These are phyloP conservation scores for Parapristionchus giblindavisi DNA, from an alignment of 2,888 invertebrate genomes.

Conservation along the genomic window DNA sequence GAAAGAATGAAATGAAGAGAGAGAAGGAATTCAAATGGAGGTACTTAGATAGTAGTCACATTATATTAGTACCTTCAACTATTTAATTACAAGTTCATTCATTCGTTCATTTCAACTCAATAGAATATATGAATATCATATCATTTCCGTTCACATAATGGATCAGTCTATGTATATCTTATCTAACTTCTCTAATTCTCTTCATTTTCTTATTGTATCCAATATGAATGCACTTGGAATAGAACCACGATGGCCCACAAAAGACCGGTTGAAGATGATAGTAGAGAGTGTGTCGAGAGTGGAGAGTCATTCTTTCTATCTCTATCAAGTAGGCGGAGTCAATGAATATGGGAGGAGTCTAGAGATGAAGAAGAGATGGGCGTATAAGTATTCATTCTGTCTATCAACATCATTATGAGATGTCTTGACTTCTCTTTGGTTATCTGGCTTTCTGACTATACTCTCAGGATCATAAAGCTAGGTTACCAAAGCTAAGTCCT, in stretches of 20 bases:
- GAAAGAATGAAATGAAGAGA: too few species aligned
- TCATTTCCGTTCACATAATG: not conserved
- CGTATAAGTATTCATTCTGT: not conserved
- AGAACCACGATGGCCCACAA: constrained; percentile 5
- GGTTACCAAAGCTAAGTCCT: constrained; percentile 39
- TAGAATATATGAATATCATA: not conserved
- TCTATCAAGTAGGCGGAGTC: constrained; percentile 34
- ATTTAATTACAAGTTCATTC: too few species aligned
- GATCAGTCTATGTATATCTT: too few species aligned
- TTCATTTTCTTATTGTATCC: too few species aligned
- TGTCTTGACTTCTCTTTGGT: constrained; percentile 37
- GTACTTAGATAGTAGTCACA: too few species aligned
- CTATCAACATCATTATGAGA: not conserved
- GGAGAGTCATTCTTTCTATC: too few species aligned
- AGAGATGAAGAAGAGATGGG: too few species aligned
- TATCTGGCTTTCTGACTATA: constrained; percentile 37
- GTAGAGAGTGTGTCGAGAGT: not conserved
- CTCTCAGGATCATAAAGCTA: constrained; percentile 37
- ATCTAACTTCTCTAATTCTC: constrained; percentile 13
- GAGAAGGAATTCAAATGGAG: too few species aligned
- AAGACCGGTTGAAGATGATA: constrained; percentile 33
- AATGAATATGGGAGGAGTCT: not conserved
- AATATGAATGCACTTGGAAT: too few species aligned
- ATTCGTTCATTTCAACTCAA: too few species aligned
- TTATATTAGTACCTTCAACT: too few species aligned